Percentiles rank a stretch among this genome's conserved stretches.
These are phyloP conservation scores for Disparrhopalites patrizii DNA, from an alignment of 2,888 invertebrate genomes.

Conservation along the genomic window DNA sequence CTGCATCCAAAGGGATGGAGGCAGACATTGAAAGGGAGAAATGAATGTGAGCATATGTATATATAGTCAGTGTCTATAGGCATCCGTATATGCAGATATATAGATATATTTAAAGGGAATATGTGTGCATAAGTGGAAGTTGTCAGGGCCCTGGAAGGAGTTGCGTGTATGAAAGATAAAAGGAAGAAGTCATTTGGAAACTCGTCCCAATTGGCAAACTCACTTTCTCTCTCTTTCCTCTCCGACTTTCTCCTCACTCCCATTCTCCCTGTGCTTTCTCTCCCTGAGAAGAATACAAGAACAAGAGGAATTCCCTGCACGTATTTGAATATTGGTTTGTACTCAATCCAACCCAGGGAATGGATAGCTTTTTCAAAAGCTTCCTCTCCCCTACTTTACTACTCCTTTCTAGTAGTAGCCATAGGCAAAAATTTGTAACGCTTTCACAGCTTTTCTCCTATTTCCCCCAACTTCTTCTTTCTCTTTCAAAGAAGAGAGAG, in stretches of 20 bases:
- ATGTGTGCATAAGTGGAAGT: no score
- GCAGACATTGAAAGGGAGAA: no score
- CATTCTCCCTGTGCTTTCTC: no score
- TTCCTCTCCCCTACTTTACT: background rate
- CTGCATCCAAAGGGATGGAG: no score
- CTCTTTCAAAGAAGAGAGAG: background rate
- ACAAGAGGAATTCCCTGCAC: conserved; percentile 3
- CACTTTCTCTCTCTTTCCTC: no score
- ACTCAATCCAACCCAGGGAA: conserved; percentile 16
- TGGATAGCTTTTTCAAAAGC: conserved; percentile 19
- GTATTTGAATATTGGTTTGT: conserved; percentile 20
- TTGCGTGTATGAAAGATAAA: conserved; percentile 19
- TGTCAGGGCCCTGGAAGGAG: no score
- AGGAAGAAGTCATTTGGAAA: conserved; percentile 29
- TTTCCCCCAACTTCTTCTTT: background rate
- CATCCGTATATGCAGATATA: no score
- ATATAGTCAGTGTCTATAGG: no score
- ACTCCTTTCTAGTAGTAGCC: no score
- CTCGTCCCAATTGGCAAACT: conserved; percentile 20
- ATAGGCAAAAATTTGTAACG: conserved; percentile 21
- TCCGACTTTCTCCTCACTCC: no score
- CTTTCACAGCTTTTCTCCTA: conserved; percentile 17
- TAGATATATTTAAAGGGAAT: no score
- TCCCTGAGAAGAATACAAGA: background rate
- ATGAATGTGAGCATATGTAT: no score